Base-by-base conservation (phyloP, 2,797 vertebrate genomes). In the Scomberomorus guttatus region DNA sequence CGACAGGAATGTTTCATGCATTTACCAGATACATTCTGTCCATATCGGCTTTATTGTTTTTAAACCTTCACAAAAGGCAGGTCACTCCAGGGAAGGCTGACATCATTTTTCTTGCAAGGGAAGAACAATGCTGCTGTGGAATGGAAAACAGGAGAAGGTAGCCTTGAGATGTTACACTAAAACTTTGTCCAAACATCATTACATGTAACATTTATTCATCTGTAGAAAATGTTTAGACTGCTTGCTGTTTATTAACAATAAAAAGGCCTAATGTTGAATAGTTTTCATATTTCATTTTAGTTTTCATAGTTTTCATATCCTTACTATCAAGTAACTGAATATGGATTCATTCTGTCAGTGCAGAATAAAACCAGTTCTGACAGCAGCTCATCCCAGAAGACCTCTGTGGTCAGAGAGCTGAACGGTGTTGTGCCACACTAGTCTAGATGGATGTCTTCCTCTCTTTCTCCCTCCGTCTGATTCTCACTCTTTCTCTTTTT, bases 361-460 rank as follows among this genome's bases (percentile, higher is more conserved):
- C 25, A 79, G 46, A 80, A 78, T 79, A 14, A 88, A 90, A 90
- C 44, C 72, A 77, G 80, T 61, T 84, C 54, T 82, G 92, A 90
- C 86, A 89, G 90, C 75, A 83, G 87, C 84, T 79, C 17, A 69
- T 90, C 89, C 84, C 91, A 54, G 63, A 82, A 81, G 90, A 72
- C 85, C 13, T 73, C 63, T 90, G 90, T 79, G 89, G 85, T 91
- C 75, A 76, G 81, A 78, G 70, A 89, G 77, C 69, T 73, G 87
- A 87, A 74, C 81, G 24, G 74, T 82, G 75, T 67, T 80, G 76
- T 77, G 75, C 72, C 73, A 77, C 75, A 81, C 63, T 75, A 77
- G 39, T 65, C 52, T 56, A 32, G 81, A 88, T 77, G 72, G 77
- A 89, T 80, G 68, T 74, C 46, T 84, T 76, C 62, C 80, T 86